Percentiles rank a stretch among this genome's conserved stretches.
Evolutionary conservation across 2,797 vertebrate species (phyloP).

Genomic region (Alcedo atthis): DNA sequence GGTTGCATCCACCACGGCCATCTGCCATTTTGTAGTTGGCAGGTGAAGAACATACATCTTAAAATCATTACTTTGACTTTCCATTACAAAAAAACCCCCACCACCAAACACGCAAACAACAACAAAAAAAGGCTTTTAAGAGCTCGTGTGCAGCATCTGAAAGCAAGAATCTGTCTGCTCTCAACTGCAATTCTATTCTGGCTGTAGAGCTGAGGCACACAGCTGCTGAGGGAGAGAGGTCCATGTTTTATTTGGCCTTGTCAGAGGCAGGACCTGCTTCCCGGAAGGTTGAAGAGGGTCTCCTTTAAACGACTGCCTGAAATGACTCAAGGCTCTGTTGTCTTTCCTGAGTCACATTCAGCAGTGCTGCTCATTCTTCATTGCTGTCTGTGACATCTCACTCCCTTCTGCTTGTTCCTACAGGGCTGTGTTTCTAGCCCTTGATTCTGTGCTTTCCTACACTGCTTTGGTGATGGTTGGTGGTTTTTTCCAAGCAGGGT

Average conservation of each 20-base stretch:
- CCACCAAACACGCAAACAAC: not conserved
- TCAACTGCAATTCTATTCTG: not conserved
- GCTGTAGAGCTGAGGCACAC: not conserved
- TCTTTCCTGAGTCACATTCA: not conserved
- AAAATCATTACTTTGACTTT: constrained; percentile 19
- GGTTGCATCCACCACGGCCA: not conserved
- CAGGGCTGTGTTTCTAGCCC: not conserved
- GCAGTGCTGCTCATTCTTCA: not conserved
- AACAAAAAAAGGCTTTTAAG: not conserved
- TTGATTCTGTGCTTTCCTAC: not conserved
- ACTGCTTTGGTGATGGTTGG: not conserved
- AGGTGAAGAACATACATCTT: constrained; percentile 1
- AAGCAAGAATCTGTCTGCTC: not conserved
- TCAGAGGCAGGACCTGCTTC: not conserved
- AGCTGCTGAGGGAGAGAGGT: not conserved
- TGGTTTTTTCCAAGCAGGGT: not conserved
- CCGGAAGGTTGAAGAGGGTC: not conserved
- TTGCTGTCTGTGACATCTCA: not conserved
- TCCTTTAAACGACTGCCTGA: not conserved
- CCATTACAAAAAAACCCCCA: not conserved
- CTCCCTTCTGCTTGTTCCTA: not conserved
- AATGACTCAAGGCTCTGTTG: not conserved
- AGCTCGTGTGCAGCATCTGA: not conserved
- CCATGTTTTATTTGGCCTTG: not conserved
- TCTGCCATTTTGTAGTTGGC: constrained; percentile 2